Evolutionary conservation across 2,113 vertebrate genomes (phyloP), one percentile per base, ranked within the genome.

Genomic region (Atractosteus spatula): DNA sequence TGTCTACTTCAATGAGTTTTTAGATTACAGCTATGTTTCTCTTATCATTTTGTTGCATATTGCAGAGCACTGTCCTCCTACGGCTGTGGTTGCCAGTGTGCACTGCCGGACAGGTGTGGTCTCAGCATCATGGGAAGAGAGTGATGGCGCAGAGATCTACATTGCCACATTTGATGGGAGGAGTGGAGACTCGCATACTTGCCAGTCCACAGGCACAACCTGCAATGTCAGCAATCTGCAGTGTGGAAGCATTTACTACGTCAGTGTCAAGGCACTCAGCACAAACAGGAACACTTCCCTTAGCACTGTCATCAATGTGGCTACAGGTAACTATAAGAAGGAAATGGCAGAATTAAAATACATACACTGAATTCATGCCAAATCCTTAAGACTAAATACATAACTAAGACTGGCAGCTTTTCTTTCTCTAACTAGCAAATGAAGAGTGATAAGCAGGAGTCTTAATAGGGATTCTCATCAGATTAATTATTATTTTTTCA

Each of bases 1-100:
- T 29, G 0, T 29, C 29, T 29, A 29, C 29, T 29, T 29, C 29
- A 29, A 29, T 29, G 29, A 29, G 29, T 29, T 29, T 29, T 29
- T 29, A 29, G 29, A 29, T 29, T 29, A 29, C 29, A 29, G 29
- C 29, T 29, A 29, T 29, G 29, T 29, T 29, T 29, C 29, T 29
- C 29, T 29, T 29, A 29, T 29, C 29, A 29, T 29, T 29, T 29
- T 29, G 29, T 29, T 29, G 69, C 69, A 42, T 71, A 7, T 71
- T 45, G n/a, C 74, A 93, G 92, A 91, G 69, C 88, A 90, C 0
- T 93, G 92, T 66, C 83, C 86, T 0, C 91, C 92, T 43, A 71
- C 68, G 11, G 74, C 87, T 0, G 77, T 91, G 29, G 47, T 74
- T 63, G 73, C 80, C 8, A 61, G 16, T 0, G 3, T 83, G 41